Percentiles rank a stretch among this genome's conserved stretches.
phyloP scores from a whole-genome alignment of 2,888 invertebrate species.

The Malacosoma neustria region DNA sequence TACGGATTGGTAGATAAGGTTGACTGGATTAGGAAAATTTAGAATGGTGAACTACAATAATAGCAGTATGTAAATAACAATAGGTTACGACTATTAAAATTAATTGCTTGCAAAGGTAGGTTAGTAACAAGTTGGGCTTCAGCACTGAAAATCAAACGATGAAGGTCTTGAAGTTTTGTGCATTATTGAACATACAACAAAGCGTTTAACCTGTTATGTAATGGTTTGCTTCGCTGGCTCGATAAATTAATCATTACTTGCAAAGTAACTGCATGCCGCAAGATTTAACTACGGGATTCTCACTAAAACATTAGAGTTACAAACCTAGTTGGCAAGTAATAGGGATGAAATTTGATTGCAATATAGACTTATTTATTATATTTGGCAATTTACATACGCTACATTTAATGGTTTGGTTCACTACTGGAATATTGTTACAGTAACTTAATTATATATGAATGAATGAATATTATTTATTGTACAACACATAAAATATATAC shows the following conservation, averaged over 20 bases:
- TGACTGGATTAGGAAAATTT: no score
- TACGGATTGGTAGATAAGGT: no score
- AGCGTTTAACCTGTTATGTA: constrained; percentile 10
- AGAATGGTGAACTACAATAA: no score
- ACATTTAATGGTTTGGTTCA: constrained; percentile 23
- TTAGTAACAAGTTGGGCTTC: no score
- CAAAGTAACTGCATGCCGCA: constrained; percentile 23
- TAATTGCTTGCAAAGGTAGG: no score
- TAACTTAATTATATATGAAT: no score
- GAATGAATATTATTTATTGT: no score
- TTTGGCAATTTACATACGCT: constrained; percentile 19
- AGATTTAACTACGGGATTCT: constrained; percentile 17
- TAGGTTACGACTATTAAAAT: no score
- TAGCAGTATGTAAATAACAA: no score
- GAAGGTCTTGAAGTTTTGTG: neutral
- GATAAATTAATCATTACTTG: constrained; percentile 35
- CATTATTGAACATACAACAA: constrained; percentile 5
- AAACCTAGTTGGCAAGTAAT: constrained; percentile 1
- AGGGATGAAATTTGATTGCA: constrained; percentile 9
- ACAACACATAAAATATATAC: no score
- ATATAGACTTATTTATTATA: constrained; percentile 22
- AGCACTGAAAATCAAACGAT: no score
- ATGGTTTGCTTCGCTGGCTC: constrained; percentile 17
- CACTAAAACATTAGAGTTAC: constrained; percentile 13
- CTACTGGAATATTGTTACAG: no score